phyloP scores from a whole-genome alignment of 1,140 invertebrate species.

The Theocolax elegans region DNA sequence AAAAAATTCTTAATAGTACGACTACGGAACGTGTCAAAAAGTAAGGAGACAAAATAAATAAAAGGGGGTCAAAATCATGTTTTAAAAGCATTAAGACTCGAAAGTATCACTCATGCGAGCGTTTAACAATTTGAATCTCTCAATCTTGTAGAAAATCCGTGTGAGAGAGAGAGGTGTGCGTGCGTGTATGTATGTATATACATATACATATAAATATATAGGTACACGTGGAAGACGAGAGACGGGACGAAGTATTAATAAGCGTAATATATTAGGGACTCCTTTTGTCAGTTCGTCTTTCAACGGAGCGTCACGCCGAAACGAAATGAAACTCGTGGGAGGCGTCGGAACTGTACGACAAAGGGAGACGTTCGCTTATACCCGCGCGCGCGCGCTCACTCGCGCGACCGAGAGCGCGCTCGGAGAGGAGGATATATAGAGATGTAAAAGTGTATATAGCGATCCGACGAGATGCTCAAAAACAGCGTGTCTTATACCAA shows the following conservation, averaged over 20 bases:
- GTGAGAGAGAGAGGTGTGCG: background rate
- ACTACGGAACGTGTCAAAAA: no score
- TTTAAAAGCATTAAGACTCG: background rate
- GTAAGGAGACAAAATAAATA: background rate
- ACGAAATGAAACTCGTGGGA: slow-evolving; percentile 35
- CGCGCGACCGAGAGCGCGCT: background rate
- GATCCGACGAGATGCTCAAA: no score
- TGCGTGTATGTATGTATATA: no score
- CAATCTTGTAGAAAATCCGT: slow-evolving; percentile 30
- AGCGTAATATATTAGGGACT: slow-evolving; percentile 47
- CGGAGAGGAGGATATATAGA: background rate
- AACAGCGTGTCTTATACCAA: no score
- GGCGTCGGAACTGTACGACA: background rate
- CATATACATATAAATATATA: no score
- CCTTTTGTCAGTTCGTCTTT: slow-evolving; percentile 47
- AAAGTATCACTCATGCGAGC: background rate
- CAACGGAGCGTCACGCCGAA: slow-evolving; percentile 39
- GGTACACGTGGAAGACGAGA: slow-evolving; percentile 1
- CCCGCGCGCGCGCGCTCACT: no score
- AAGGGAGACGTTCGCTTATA: no score
- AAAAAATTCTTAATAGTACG: no score
- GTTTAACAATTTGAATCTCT: slow-evolving; percentile 28
- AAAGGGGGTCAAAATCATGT: background rate
- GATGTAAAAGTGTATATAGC: no score
- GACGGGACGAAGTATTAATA: slow-evolving; percentile 39